Evolutionary conservation across 2,888 invertebrate genomes (phyloP).

Genomic region (Heteromyza rotundicornis): DNA sequence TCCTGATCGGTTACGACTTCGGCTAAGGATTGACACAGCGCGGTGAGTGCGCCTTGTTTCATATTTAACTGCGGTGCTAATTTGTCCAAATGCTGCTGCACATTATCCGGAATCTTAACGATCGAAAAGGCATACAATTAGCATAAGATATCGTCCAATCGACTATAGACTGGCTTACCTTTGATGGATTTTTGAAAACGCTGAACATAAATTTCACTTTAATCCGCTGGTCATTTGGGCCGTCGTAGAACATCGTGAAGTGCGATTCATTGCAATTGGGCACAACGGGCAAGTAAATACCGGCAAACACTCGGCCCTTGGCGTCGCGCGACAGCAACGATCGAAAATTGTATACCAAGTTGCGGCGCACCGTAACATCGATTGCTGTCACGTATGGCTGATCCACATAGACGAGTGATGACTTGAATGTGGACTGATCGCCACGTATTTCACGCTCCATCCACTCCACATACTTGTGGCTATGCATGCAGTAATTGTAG

Average conservation of each 20-base stretch:
- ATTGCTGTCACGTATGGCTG: slow-evolving; percentile 81
- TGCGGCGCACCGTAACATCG: slow-evolving; percentile 87
- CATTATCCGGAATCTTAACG: slow-evolving; percentile 70
- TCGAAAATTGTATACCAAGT: slow-evolving; percentile 81
- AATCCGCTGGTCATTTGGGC: slow-evolving; percentile 68
- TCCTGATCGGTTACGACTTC: slow-evolving; percentile 72
- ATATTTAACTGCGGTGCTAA: slow-evolving; percentile 79
- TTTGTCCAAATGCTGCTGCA: slow-evolving; percentile 69
- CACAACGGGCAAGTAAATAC: slow-evolving; percentile 84
- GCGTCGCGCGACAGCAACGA: slow-evolving; percentile 82
- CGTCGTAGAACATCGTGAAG: slow-evolving; percentile 81
- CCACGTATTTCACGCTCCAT: slow-evolving; percentile 77
- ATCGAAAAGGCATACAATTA: slow-evolving; percentile 34
- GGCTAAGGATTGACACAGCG: slow-evolving; percentile 71
- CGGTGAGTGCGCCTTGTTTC: slow-evolving; percentile 69
- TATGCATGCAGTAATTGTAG: slow-evolving; percentile 74
- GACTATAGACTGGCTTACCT: slow-evolving; percentile 65
- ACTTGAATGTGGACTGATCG: slow-evolving; percentile 69
- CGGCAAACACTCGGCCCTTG: slow-evolving; percentile 82
- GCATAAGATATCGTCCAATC: background rate
- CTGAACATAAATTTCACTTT: slow-evolving; percentile 79
- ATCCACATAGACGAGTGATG: slow-evolving; percentile 80
- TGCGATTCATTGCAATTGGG: slow-evolving; percentile 67
- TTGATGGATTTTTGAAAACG: slow-evolving; percentile 68
- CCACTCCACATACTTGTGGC: slow-evolving; percentile 84